Evolutionary conservation across 53 echinoderm and acorn worm genomes (phyloP).

Genomic region (Holothuria leucospilota): DNA sequence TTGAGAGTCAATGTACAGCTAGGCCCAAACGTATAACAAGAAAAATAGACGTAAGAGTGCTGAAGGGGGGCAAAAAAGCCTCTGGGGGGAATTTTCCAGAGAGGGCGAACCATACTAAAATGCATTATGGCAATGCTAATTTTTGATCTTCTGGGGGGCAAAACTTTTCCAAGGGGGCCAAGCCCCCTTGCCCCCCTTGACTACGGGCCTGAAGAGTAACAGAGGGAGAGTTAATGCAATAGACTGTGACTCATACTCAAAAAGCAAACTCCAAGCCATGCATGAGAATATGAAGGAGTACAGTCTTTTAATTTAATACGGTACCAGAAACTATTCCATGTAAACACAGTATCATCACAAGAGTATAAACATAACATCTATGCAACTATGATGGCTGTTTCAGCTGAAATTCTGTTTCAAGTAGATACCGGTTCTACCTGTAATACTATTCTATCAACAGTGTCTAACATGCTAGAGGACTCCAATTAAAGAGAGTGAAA

Average conservation of each 20-base stretch:
- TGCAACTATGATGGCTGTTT: slow-evolving; percentile 27
- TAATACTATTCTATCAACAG: no score
- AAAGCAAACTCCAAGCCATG: slow-evolving; percentile 3
- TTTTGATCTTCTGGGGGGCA: no score
- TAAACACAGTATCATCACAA: neutral
- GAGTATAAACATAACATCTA: neutral
- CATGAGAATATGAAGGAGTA: slow-evolving; percentile 16
- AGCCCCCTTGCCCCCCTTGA: no score
- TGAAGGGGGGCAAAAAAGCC: no score
- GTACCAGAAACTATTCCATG: neutral
- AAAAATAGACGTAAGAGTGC: neutral
- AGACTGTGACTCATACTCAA: neutral
- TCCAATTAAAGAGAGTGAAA: no score
- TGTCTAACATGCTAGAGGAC: no score
- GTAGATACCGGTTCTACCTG: no score
- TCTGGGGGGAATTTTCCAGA: no score
- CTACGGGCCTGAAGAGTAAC: no score
- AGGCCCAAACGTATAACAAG: neutral
- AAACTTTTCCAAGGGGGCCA: no score
- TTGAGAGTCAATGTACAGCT: slow-evolving; percentile 23
- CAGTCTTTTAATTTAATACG: neutral
- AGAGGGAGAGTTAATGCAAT: slow-evolving; percentile 20
- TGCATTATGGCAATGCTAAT: no score
- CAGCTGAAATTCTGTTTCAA: slow-evolving; percentile 50
- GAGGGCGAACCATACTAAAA: no score